Conservation (phyloP, 2,797 vertebrate species). For the Saguinus oedipus region DNA sequence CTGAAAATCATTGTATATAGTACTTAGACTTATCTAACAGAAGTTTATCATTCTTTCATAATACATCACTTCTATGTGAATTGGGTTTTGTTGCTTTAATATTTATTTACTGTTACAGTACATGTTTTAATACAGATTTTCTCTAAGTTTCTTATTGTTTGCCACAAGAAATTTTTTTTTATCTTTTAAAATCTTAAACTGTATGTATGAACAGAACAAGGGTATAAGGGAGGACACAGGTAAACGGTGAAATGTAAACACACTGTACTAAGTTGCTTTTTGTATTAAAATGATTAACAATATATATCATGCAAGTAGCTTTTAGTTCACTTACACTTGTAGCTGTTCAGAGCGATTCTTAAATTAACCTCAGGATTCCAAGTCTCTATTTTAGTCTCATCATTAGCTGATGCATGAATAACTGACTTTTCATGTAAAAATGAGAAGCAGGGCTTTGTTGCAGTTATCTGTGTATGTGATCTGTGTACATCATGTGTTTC, state of each 20-base stretch:
- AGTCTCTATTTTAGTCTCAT: background rate
- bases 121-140: background rate
- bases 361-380: background rate
- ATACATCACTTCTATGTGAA: background rate
- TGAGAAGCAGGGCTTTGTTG: background rate
- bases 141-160: background rate
- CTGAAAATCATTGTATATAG: background rate
- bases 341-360: background rate
- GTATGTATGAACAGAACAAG: background rate
- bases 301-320: fast-evolving
- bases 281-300: fast-evolving
- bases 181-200: background rate
- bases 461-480: fast-evolving
- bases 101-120: fast-evolving
- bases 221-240: fast-evolving
- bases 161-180: background rate
- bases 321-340: background rate
- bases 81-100: background rate
- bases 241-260: fast-evolving
- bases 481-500: background rate
- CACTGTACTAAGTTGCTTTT: background rate
- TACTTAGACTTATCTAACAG: background rate
- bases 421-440: background rate
- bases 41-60: background rate
- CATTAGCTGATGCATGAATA: background rate